phyloP scores from a whole-genome alignment of 2,888 invertebrate genomes.

The Drepana falcataria region DNA sequence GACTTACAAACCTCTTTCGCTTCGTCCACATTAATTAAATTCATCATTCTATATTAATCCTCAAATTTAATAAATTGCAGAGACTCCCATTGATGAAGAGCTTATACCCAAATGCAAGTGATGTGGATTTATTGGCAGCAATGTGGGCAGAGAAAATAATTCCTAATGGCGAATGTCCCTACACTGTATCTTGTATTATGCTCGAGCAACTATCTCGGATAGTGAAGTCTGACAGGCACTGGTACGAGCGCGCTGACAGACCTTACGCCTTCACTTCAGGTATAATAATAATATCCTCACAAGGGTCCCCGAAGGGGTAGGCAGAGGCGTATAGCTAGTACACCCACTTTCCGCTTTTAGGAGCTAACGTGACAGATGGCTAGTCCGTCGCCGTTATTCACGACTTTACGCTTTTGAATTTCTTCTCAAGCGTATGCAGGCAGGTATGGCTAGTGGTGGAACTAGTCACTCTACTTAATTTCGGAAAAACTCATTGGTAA shows the following conservation, averaged over 20 bases:
- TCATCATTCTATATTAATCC: background rate
- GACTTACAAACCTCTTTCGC: too few relatives aligned
- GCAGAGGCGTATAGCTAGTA: too few relatives aligned
- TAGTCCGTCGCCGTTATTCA: too few relatives aligned
- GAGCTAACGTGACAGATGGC: too few relatives aligned
- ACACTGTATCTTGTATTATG: conserved; percentile 90
- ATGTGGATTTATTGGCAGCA: conserved; percentile 92
- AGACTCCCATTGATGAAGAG: conserved; percentile 26
- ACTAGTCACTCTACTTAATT: too few relatives aligned
- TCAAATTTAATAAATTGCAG: conserved; percentile 22
- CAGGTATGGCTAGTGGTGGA: too few relatives aligned
- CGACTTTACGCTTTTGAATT: too few relatives aligned
- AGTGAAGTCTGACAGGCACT: conserved; percentile 89
- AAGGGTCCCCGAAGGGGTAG: too few relatives aligned
- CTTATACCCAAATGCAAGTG: conserved; percentile 79
- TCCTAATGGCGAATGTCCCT: conserved; percentile 88
- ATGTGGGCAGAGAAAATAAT: conserved; percentile 89
- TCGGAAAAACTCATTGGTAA: too few relatives aligned
- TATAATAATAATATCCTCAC: conserved; percentile 8
- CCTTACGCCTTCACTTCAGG: conserved; percentile 41
- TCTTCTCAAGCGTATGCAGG: too few relatives aligned
- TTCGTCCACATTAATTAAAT: too few relatives aligned
- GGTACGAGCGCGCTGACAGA: conserved; percentile 67
- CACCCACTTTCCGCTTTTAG: too few relatives aligned
- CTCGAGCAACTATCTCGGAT: conserved; percentile 89